phyloP scores from a whole-genome alignment of 2,888 invertebrate species.

The Acronicta alni region DNA sequence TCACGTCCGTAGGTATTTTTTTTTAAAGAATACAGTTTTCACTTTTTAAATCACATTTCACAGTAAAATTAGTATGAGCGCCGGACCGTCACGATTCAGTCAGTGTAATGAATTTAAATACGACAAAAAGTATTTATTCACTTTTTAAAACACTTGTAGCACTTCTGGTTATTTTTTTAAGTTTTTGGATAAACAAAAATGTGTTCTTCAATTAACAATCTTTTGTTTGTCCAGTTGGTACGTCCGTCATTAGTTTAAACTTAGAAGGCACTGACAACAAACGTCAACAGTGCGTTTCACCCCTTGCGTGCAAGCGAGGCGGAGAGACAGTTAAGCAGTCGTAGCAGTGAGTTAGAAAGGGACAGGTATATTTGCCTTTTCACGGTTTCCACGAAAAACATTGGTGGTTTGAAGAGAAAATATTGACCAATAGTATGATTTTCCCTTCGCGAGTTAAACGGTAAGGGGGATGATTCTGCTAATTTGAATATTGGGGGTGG shows the following conservation, averaged over 20 bases:
- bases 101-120: conserved; percentile 44
- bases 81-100: conserved; percentile 60
- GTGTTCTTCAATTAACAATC: conserved; percentile 52
- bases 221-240: conserved; percentile 64
- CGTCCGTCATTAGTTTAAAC: conserved; percentile 84
- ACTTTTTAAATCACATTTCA: conserved; percentile 64
- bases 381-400: conserved; percentile 75
- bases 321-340: conserved; percentile 33
- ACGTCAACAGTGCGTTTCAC: conserved; percentile 67
- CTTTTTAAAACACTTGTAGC: conserved; percentile 31
- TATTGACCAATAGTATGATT: conserved; percentile 71
- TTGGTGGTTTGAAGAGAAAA: conserved; percentile 67
- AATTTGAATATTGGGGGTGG: conserved; percentile 64
- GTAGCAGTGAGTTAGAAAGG: conserved; percentile 59
- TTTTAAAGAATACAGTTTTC: conserved; percentile 54
- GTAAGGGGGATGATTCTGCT: conserved; percentile 56
- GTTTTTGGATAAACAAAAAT: conserved; percentile 17
- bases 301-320: conserved; percentile 76
- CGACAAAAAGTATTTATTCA: conserved; percentile 28
- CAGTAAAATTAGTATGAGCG: conserved; percentile 65
- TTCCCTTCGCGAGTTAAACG: conserved; percentile 46
- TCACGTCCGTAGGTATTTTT: conserved; percentile 28
- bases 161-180: conserved; percentile 20
- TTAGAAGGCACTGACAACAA: conserved; percentile 80
- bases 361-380: conserved; percentile 73